phyloP scores from a whole-genome alignment of 2,888 invertebrate genomes.

The Diaprepes abbreviatus region DNA sequence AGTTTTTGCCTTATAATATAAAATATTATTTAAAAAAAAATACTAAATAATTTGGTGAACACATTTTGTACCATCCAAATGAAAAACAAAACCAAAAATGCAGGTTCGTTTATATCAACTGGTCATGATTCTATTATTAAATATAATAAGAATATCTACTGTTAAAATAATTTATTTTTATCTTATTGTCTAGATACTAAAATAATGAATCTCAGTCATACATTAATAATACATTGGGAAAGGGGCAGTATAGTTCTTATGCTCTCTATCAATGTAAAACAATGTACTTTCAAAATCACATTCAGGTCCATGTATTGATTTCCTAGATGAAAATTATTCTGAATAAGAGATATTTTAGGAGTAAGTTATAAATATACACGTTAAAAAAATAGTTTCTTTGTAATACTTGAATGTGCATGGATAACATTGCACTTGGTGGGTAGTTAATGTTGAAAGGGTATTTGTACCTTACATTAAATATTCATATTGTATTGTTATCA shows the following conservation, averaged over 20 bases:
- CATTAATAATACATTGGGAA: conserved; percentile 14
- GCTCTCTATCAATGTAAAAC: too few species aligned
- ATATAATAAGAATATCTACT: neutral
- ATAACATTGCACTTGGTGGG: too few species aligned
- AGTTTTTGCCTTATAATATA: conserved; percentile 3
- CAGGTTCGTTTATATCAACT: neutral
- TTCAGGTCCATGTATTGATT: too few species aligned
- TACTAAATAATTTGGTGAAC: conserved; percentile 15
- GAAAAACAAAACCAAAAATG: neutral
- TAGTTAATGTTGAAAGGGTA: too few species aligned
- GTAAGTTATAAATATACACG: too few species aligned
- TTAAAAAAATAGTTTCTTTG: too few species aligned
- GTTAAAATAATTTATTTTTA: conserved; percentile 16
- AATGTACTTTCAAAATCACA: too few species aligned
- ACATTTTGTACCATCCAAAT: conserved; percentile 10
- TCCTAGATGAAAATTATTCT: too few species aligned
- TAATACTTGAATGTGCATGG: too few species aligned
- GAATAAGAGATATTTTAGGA: too few species aligned
- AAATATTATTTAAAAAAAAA: conserved; percentile 5
- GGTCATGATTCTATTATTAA: neutral
- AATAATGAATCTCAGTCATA: conserved; percentile 18
- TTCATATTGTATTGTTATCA: too few species aligned
- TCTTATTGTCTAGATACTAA: neutral
- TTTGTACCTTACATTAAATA: too few species aligned
- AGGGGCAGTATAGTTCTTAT: neutral